These are phyloP conservation scores for Sebastes schlegelii DNA, from an alignment of 2,113 vertebrate species.

Conservation along the genomic window DNA sequence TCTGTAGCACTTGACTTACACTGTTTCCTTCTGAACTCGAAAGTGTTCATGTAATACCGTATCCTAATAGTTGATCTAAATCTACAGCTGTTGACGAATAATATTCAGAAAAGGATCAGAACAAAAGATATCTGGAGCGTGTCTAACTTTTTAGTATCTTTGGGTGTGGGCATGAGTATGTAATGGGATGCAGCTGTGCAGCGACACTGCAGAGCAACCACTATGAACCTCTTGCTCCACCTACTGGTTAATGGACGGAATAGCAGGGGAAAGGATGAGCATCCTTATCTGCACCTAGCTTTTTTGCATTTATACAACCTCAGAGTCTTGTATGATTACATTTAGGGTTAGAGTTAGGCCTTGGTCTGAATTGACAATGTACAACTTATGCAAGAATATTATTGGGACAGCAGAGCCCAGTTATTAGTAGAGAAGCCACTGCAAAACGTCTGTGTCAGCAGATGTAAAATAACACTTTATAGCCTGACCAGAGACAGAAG, in stretches of 20 bases:
- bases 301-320: not conserved
- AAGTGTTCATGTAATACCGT: not conserved
- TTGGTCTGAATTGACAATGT: not conserved
- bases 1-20: not conserved
- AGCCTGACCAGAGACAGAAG: not conserved
- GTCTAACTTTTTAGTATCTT: constrained; percentile 17
- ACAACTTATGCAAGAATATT: not conserved
- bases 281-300: not conserved
- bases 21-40: not conserved
- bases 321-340: not conserved
- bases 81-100: constrained; percentile 14
- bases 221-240: constrained; percentile 65
- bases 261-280: constrained; percentile 1
- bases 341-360: not conserved
- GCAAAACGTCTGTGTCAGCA: not conserved
- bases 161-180: constrained; percentile 41
- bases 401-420: not conserved
- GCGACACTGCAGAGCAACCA: not conserved
- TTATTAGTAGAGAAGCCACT: not conserved
- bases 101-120: not conserved
- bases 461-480: not conserved
- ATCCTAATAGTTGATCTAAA: not conserved
- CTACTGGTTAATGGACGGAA: constrained; percentile 40
- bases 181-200: constrained; percentile 61
- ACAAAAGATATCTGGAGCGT: constrained; percentile 32